A percentile compares a stretch with the other conserved stretches of the same genome.
Conservation (phyloP, 2,113 vertebrate species). For the Dryoscopus gambensis region DNA sequence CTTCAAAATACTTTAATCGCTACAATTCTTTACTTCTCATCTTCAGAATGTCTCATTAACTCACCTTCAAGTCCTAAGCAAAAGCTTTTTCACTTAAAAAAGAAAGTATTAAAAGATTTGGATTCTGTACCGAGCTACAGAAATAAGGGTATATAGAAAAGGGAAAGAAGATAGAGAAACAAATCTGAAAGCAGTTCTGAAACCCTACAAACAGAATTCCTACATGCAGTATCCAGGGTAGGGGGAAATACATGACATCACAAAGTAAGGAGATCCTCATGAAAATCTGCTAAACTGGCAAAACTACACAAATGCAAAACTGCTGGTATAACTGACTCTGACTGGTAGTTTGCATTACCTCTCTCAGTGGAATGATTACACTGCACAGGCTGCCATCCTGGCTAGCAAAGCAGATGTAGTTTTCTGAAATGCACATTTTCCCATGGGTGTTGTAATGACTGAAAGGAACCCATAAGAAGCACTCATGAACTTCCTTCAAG, state of each 20-base stretch:
- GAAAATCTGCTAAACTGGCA: background rate
- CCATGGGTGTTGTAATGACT: slow-evolving; percentile 86
- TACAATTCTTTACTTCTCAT: background rate
- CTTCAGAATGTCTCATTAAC: background rate
- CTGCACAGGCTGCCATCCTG: slow-evolving; percentile 90
- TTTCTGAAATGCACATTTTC: slow-evolving; percentile 94
- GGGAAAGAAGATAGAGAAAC: background rate
- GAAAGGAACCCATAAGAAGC: slow-evolving; percentile 94
- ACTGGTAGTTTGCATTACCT: slow-evolving; percentile 74
- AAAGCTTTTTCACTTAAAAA: background rate
- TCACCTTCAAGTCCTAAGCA: background rate
- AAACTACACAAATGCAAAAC: background rate
- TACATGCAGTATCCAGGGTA: background rate
- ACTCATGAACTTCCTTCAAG: slow-evolving; percentile 90
- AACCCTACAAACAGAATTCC: background rate
- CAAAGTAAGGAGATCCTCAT: background rate
- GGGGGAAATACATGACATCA: background rate
- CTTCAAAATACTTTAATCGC: background rate
- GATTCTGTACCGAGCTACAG: background rate
- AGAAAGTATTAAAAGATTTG: background rate
- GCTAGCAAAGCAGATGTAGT: slow-evolving; percentile 93
- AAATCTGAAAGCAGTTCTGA: background rate
- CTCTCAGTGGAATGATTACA: slow-evolving; percentile 87
- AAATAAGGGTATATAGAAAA: background rate
- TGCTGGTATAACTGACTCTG: background rate